Base-by-base conservation (phyloP, 1,140 invertebrate genomes). In the Bilobella aurantiaca region DNA sequence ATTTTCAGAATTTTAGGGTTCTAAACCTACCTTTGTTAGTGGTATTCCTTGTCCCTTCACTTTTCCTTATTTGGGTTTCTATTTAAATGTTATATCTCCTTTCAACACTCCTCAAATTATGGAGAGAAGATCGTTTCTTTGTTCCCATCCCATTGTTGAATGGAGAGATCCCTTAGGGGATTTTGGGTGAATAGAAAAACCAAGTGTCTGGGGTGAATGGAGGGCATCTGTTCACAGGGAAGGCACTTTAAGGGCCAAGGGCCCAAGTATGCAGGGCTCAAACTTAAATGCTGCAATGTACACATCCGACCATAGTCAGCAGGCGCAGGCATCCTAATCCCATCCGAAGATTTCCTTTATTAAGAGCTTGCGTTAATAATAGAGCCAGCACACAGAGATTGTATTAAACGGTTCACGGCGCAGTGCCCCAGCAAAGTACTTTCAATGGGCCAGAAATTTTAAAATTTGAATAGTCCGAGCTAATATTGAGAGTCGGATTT, bases 81-180 rank as follows among this genome's bases (percentile, higher is more conserved):
- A 30, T 30, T 58, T 58, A 30, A 53, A 23, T 53, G 49, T 12
- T 53, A 16, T 53, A 53, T 53, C 12, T 53, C 49, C 29, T 58
- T 58, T 58, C 25, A 58, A 28, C 29, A 28, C 57, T 58, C 25
- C 8, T 58, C 57, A 58, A 27, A 58, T 58, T 58, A 14, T 27
- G 29, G 28, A 58, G 3, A 30, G 5, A 14, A 58, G 57, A 30
- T 56, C 49, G 23, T 16, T 18, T 21, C 34, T 42, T n/a, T n/a
- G n/a, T n/a, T n/a, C n/a, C n/a, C n/a, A n/a, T n/a, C n/a, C 34
- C 34, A 42, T 42, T 42, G 34, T 42, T 42, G 37, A 12, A 12
- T 42, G 8, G 37, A 42, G n/a, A 12, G 37, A 42, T 42, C 37
- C 37, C 37, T 42, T 42, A 8, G n/a, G 37, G 37, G 37, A 42